Evolutionary conservation across 2,113 vertebrate species (phyloP).

Genomic region (Heterotilapia buettikoferi): DNA sequence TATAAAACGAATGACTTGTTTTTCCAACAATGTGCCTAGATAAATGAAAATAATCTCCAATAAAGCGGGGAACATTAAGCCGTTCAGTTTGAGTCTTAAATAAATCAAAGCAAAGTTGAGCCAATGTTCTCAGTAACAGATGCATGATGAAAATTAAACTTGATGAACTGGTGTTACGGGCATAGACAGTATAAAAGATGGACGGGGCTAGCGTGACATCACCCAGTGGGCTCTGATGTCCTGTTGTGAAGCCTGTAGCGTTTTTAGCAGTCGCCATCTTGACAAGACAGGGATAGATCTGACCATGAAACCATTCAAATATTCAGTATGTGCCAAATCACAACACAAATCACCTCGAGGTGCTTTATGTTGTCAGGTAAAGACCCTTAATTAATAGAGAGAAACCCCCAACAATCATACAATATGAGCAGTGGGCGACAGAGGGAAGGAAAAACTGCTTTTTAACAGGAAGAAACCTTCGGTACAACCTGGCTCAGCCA

Average conservation of each 20-base stretch:
- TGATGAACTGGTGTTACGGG: background rate
- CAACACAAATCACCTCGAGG: background rate
- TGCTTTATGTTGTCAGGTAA: background rate
- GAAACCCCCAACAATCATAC: background rate
- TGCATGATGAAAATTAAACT: background rate
- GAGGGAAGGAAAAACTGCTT: fast-evolving
- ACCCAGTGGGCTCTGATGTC: background rate
- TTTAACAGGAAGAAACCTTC: background rate
- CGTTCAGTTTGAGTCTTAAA: background rate
- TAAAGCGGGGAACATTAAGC: background rate
- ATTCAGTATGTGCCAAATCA: background rate
- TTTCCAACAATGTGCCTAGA: background rate
- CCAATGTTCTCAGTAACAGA: background rate
- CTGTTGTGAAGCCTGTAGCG: background rate
- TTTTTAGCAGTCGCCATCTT: background rate
- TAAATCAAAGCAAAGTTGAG: background rate
- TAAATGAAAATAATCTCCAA: background rate
- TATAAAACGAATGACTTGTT: constrained; percentile 4
- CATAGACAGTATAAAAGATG: fast-evolving
- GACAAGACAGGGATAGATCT: fast-evolving
- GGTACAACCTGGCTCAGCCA: fast-evolving
- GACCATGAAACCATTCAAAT: background rate
- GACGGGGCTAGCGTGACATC: background rate
- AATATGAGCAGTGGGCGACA: background rate
- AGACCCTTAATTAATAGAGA: background rate